Base-by-base conservation (phyloP, 2,797 vertebrate genomes). In the Anguilla pacifica region DNA sequence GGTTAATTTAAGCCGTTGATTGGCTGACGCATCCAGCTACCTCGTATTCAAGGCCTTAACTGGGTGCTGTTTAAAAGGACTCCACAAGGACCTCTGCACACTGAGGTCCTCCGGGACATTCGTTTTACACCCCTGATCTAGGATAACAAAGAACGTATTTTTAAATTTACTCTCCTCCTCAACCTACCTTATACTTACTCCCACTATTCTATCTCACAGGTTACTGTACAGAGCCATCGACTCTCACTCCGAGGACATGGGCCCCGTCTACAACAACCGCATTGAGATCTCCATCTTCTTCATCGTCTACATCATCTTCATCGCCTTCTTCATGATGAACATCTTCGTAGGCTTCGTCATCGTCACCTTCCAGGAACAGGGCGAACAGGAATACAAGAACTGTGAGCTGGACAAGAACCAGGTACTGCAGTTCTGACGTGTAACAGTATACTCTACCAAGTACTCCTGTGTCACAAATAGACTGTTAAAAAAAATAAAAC, bases 251-350 rank as follows among this genome's bases (percentile, higher is more conserved):
- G 98, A 98, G 91, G 96, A 99, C 57, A 89, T 88, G 86, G 98
- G 98, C 1, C 98, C 98, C 0, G 90, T 98, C 89, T 97, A 97
- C 92, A 98, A 98, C 92, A 94, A 97, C 92, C 95, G 96, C 0
- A 95, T 97, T 88, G 97, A 97, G 90, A 97, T 98, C 89, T 97
- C 98, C 6, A 93, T 98, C 90, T 98, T 97, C 95, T 98, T 98
- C 93, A 97, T 98, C 88, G 91, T 97, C 93, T 98, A 98, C 94
- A 97, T 98, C 92, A 98, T 98, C 93, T 97, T 98, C 86, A 98
- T 98, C 2, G 97, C 98, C 89, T 98, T 98, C 94, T 98, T 98
- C 94, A 98, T 98, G 98, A 98, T 98, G 98, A 98, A 98, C 91
- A 98, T 98, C 94, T 98, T 98, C 0, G 98, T 98, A 88, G 98